phyloP scores from a whole-genome alignment of 2,888 invertebrate species.

The Galeruca laticollis region DNA sequence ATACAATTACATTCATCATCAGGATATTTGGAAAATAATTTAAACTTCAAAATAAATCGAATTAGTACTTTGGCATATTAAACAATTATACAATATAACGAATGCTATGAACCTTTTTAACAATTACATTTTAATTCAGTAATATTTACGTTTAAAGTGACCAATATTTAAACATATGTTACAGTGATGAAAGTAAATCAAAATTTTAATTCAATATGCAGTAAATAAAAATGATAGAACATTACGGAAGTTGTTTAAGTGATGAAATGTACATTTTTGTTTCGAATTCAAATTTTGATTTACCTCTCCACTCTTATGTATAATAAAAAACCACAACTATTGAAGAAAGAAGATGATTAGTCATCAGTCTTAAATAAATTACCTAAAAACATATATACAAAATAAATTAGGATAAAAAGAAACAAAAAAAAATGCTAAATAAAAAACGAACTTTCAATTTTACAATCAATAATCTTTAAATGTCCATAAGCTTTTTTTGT shows the following conservation, averaged over 20 bases:
- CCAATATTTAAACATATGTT: background rate
- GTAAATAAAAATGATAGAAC: too few relatives aligned
- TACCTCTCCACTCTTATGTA: background rate
- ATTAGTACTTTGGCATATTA: background rate
- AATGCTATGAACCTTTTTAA: too few relatives aligned
- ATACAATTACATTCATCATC: too few relatives aligned
- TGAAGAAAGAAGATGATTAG: slow-evolving; percentile 57
- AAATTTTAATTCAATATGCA: background rate
- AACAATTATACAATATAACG: too few relatives aligned
- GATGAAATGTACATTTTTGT: too few relatives aligned
- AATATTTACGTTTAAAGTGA: slow-evolving; percentile 18
- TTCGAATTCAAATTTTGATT: background rate
- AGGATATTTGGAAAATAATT: background rate
- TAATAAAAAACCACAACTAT: slow-evolving; percentile 53
- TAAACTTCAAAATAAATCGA: background rate
- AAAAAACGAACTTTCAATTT: slow-evolving; percentile 41
- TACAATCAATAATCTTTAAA: slow-evolving; percentile 44
- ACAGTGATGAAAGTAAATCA: background rate
- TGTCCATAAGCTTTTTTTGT: slow-evolving; percentile 46
- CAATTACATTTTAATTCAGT: background rate
- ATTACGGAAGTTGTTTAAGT: too few relatives aligned
- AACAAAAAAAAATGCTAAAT: slow-evolving; percentile 35
- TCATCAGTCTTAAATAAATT: slow-evolving; percentile 65
- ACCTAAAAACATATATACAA: slow-evolving; percentile 58
- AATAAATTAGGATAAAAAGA: slow-evolving; percentile 46